Evolutionary conservation across 2,113 vertebrate species (phyloP), one percentile per base, ranked within the genome.

Genomic region (Sceloporus tristichus): DNA sequence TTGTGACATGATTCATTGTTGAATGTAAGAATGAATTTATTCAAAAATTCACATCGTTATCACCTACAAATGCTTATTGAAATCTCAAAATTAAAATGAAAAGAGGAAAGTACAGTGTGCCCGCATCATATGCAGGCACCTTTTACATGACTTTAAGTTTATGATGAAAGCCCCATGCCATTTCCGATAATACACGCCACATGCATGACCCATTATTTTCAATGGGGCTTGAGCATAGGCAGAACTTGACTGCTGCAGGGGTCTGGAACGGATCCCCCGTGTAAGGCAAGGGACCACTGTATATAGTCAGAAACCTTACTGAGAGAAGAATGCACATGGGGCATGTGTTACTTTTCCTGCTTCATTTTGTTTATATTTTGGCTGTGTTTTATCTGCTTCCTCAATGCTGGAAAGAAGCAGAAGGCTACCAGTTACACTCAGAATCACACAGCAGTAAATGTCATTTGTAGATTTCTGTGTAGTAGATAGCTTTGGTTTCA

Each of bases 401-500:
- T 92, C 86, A 88, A 90, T 79, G 90, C 40, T 92, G 42, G 13
- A 84, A 93, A 87, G 90, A 92, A 93, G 88, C 65, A 96, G 74
- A 89, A 96, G 91, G 88, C 92, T 95, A 87, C 88, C 87, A 95
- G 91, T 89, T 95, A 92, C 86, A 92, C 93, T 95, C 88, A 92
- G 89, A 94, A 87, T 93, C 66, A 7, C 93, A 93, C 91, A 95
- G 94, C 94, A 38, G 71, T 14, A 96, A 96, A 94, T 62, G 92
- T 95, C 79, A 88, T 66, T 95, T 95, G 95, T 95, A 96, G 96
- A 94, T 96, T 93, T 96, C 96, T 94, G 92, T 96, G 93, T 86
- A 89, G 93, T 96, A 95, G 96, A 94, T 95, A 97, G 96, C 96
- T 97, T 95, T 92, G 94, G 95, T 97, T 96, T 96, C 94, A 95